Conservation (phyloP, 2,797 vertebrate genomes). For the Rhinatrema bivittatum region DNA sequence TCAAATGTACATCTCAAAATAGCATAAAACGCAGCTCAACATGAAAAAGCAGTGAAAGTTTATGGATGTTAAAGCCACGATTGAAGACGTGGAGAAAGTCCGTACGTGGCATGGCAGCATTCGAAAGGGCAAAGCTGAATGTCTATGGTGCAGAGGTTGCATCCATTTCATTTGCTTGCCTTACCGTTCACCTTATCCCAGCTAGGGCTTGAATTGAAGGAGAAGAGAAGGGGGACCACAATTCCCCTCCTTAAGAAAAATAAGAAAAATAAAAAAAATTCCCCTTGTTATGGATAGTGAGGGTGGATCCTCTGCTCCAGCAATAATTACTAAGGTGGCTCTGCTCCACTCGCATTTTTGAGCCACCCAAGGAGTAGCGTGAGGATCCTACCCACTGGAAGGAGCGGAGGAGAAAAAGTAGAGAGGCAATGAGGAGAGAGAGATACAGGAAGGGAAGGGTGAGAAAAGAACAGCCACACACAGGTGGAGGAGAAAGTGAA, state of each 20-base stretch:
- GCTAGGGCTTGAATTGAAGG: not conserved
- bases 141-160: constrained; percentile 45
- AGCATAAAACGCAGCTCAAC: constrained; percentile 62
- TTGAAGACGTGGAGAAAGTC: constrained; percentile 66
- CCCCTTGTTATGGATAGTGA: too few relatives aligned
- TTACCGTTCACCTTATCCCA: constrained; percentile 5
- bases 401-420: too few relatives aligned
- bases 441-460: too few relatives aligned
- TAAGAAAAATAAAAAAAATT: too few relatives aligned
- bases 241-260: not conserved
- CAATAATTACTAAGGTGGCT: too few relatives aligned
- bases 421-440: too few relatives aligned
- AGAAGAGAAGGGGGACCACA: not conserved
- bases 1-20: constrained; percentile 62
- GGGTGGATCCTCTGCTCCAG: too few relatives aligned
- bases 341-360: too few relatives aligned
- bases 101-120: constrained; percentile 58
- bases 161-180: constrained; percentile 34
- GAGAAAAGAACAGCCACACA: too few relatives aligned
- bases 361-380: too few relatives aligned
- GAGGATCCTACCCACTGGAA: too few relatives aligned
- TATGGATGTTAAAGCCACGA: constrained; percentile 58
- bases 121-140: constrained; percentile 64
- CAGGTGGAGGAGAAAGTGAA: too few relatives aligned
- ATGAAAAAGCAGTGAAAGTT: constrained; percentile 66